Evolutionary conservation across 2,888 invertebrate species (phyloP).

Genomic region (Limnephilus marmoratus): DNA sequence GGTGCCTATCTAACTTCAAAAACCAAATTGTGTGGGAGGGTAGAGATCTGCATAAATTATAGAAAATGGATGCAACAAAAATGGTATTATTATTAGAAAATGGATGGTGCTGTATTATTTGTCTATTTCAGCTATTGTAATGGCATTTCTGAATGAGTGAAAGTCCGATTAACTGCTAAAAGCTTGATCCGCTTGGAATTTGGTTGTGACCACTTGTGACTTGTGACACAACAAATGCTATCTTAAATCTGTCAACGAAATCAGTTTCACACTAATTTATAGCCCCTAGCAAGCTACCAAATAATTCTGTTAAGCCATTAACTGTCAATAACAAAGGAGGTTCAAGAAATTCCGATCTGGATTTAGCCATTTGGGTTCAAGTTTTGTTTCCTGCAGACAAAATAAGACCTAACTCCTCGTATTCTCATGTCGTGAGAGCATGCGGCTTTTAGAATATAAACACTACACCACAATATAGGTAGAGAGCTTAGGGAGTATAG

Average conservation of each 20-base stretch:
- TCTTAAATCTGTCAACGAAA: conserved; percentile 32
- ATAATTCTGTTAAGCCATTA: background rate
- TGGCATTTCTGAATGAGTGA: background rate
- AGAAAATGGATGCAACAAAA: background rate
- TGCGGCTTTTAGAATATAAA: conserved; percentile 6
- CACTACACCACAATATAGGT: background rate
- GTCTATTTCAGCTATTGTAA: background rate
- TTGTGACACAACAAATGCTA: conserved; percentile 2
- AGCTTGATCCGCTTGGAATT: conserved; percentile 9
- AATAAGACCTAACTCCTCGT: conserved; percentile 12
- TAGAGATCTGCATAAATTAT: background rate
- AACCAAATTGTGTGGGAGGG: background rate
- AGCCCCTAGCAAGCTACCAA: background rate
- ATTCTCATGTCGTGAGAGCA: conserved; percentile 8
- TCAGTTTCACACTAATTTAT: conserved; percentile 16
- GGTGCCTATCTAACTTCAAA: background rate
- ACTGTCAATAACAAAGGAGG: background rate
- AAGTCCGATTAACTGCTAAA: background rate
- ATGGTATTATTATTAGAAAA: background rate
- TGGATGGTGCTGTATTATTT: background rate
- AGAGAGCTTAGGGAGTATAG: background rate
- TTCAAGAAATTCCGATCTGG: background rate
- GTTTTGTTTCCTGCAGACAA: conserved; percentile 31
- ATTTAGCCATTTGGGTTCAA: conserved; percentile 16
- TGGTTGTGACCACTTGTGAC: background rate